Percentiles rank a stretch among this genome's conserved stretches.
phyloP scores from a whole-genome alignment of 2,113 vertebrate species.

The Vulpes ferrilata region DNA sequence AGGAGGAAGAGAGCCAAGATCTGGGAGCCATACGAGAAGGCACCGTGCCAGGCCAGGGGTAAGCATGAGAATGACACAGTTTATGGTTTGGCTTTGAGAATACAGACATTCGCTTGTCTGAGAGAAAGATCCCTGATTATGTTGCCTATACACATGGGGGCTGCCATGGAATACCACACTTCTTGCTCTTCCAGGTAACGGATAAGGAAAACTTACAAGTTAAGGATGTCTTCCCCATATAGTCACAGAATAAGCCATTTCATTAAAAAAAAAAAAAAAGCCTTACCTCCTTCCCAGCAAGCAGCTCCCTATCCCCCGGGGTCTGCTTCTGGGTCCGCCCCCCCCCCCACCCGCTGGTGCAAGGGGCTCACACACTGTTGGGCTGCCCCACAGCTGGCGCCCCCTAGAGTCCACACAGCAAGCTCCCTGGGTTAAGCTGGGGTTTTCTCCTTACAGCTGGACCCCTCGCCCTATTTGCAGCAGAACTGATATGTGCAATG shows the following conservation, averaged over 20 bases:
- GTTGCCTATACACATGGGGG: rapidly evolving
- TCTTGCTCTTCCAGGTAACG: neutral
- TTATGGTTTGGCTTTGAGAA: neutral
- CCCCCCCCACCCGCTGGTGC: no score
- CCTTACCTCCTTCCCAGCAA: neutral
- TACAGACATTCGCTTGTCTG: neutral
- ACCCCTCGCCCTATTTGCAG: rapidly evolving
- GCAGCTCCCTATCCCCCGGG: neutral
- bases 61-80: neutral
- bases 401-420: rapidly evolving
- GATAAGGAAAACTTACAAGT: no score
- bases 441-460: neutral
- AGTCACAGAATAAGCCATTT: neutral
- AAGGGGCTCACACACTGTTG: neutral
- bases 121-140: no score
- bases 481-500: no score
- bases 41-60: neutral
- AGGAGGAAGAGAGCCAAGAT: rapidly evolving
- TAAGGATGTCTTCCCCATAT: no score
- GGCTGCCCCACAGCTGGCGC: neutral
- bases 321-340: neutral
- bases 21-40: no score
- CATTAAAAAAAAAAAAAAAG: neutral
- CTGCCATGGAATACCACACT: rapidly evolving
- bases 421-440: rapidly evolving